phyloP scores from a whole-genome alignment of 2,113 vertebrate species.

The Nothobranchius furzeri region DNA sequence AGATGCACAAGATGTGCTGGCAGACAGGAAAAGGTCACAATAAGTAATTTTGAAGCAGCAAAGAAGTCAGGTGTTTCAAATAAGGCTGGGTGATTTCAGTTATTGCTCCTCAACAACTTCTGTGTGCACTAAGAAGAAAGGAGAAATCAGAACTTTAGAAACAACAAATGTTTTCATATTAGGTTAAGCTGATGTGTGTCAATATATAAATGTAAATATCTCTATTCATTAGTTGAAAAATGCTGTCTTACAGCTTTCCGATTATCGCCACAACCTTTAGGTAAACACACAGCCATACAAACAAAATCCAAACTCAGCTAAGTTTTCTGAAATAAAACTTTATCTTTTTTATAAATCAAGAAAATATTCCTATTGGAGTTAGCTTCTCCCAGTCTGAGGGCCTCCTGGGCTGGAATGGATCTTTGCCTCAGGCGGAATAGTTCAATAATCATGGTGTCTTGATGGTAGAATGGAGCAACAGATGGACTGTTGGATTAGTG shows the following conservation, averaged over 20 bases:
- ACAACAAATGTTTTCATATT: conserved; percentile 13
- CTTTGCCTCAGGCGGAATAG: too few relatives aligned
- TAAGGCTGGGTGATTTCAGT: conserved; percentile 18
- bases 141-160: not conserved
- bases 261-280: not conserved
- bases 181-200: not conserved
- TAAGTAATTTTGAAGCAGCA: conserved; percentile 31
- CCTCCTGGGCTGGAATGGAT: too few relatives aligned
- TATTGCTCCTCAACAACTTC: not conserved
- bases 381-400: too few relatives aligned
- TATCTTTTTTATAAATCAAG: too few relatives aligned
- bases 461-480: too few relatives aligned
- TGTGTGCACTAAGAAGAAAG: conserved; percentile 13
- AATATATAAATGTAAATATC: too few relatives aligned
- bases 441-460: too few relatives aligned
- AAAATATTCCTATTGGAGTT: too few relatives aligned
- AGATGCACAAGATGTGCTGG: conserved; percentile 33
- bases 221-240: not conserved
- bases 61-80: conserved; percentile 26
- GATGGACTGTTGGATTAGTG: too few relatives aligned
- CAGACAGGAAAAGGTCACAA: conserved; percentile 46
- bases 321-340: too few relatives aligned
- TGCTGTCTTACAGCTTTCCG: not conserved
- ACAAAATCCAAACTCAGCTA: not conserved
- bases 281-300: not conserved